Percentiles rank a stretch among this genome's conserved stretches.
Evolutionary conservation across 1,140 invertebrate genomes (phyloP).

Genomic region (Leptoteleia sp.): DNA sequence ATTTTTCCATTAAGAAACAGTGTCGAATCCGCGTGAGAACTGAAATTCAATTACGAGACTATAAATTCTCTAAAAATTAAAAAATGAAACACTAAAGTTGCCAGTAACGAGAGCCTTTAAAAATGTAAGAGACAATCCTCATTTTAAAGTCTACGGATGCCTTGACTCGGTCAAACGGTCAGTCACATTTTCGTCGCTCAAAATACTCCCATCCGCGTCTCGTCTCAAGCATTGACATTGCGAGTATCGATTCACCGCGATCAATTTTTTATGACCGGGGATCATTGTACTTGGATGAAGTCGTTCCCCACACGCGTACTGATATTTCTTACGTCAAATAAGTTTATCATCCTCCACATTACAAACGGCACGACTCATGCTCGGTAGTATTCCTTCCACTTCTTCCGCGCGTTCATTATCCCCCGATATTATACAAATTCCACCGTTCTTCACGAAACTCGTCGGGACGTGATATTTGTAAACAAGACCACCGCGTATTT

Average conservation of each 20-base stretch:
- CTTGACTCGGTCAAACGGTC: too few species aligned
- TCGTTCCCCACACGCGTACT: slow-evolving; percentile 13
- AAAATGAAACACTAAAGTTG: too few species aligned
- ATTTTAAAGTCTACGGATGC: too few species aligned
- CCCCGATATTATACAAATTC: too few species aligned
- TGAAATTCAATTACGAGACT: too few species aligned
- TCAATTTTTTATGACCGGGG: slow-evolving; percentile 34
- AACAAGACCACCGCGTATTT: slow-evolving; percentile 18
- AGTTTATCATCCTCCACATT: slow-evolving; percentile 26
- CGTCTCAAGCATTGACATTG: slow-evolving; percentile 14
- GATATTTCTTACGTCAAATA: slow-evolving; percentile 38
- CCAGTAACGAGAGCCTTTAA: too few species aligned
- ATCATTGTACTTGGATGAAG: slow-evolving; percentile 32
- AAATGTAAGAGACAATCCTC: too few species aligned
- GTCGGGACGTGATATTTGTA: slow-evolving; percentile 17
- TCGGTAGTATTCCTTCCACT: slow-evolving; percentile 5
- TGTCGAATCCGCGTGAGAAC: too few species aligned
- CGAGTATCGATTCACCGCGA: slow-evolving; percentile 33
- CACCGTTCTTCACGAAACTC: background rate
- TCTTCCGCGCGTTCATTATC: background rate
- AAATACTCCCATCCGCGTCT: background rate
- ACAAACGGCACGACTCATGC: slow-evolving; percentile 22
- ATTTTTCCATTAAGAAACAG: too few species aligned
- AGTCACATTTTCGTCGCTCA: too few species aligned
- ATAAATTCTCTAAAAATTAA: too few species aligned